Conservation (phyloP, 2,888 invertebrate species). For the Oscheius myriophilus region DNA sequence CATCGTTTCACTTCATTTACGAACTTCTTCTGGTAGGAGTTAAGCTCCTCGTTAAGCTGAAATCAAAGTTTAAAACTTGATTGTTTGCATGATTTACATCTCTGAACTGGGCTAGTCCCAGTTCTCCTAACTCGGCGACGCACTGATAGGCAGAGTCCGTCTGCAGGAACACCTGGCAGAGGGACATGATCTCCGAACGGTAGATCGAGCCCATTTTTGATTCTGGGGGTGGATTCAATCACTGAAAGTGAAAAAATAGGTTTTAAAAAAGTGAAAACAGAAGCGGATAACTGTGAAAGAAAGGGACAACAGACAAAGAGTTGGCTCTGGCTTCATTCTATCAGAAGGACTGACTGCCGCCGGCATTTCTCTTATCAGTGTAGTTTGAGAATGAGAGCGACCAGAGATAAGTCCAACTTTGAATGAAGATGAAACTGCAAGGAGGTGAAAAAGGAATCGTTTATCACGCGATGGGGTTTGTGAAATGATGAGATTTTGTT, state of each 20-base stretch:
- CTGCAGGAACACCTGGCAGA: slow-evolving; percentile 68
- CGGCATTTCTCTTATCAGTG: too few relatives aligned
- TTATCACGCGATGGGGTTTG: too few relatives aligned
- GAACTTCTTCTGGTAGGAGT: slow-evolving; percentile 64
- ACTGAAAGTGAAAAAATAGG: background rate
- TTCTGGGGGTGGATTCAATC: slow-evolving; percentile 12
- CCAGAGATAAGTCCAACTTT: too few relatives aligned
- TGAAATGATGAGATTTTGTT: too few relatives aligned
- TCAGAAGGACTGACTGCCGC: too few relatives aligned
- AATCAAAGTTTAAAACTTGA: slow-evolving; percentile 27
- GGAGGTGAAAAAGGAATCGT: too few relatives aligned
- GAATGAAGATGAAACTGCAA: too few relatives aligned
- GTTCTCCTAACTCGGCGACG: slow-evolving; percentile 66
- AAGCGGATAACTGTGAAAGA: too few relatives aligned
- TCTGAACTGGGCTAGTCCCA: slow-evolving; percentile 64
- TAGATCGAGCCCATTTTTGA: slow-evolving; percentile 61
- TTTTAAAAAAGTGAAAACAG: background rate
- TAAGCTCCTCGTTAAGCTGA: slow-evolving; percentile 63
- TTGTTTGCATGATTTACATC: too few relatives aligned
- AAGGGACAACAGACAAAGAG: too few relatives aligned
- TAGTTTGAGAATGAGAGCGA: too few relatives aligned
- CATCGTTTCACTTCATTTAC: slow-evolving; percentile 64
- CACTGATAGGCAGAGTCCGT: slow-evolving; percentile 67
- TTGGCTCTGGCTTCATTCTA: too few relatives aligned
- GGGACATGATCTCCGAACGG: slow-evolving; percentile 65